These are phyloP conservation scores for Herminia tarsipennalis DNA, from an alignment of 2,888 invertebrate genomes.

Conservation along the genomic window DNA sequence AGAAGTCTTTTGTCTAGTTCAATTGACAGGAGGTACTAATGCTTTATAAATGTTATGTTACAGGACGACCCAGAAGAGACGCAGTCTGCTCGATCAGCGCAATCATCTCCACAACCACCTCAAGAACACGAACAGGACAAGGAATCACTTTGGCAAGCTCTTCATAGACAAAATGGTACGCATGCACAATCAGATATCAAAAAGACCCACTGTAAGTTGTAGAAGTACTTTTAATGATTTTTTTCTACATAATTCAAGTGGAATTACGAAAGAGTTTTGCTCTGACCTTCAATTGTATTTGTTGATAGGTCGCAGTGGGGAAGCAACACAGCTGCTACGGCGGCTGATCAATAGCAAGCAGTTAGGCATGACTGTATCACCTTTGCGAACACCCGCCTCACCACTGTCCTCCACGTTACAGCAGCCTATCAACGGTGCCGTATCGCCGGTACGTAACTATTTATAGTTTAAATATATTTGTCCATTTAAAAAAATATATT, in stretches of 20 bases:
- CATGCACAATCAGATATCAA: neutral
- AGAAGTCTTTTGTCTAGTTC: no score
- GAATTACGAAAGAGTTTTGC: neutral
- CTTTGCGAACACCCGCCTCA: conserved; percentile 70
- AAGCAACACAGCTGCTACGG: conserved; percentile 90
- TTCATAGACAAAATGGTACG: conserved; percentile 83
- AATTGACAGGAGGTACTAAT: no score
- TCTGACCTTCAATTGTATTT: no score
- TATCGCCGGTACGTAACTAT: conserved; percentile 63
- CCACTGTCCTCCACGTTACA: conserved; percentile 58
- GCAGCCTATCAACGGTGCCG: conserved; percentile 68
- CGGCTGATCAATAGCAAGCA: conserved; percentile 92
- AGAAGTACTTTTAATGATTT: no score
- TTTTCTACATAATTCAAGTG: neutral
- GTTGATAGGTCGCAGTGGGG: conserved; percentile 86
- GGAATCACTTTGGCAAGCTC: conserved; percentile 84
- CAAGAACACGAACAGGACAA: conserved; percentile 81
- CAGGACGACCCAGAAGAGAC: conserved; percentile 83
- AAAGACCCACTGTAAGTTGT: no score
- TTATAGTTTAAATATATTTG: neutral
- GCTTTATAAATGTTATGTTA: conserved; percentile 23
- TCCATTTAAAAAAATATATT: no score
- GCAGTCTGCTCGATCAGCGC: conserved; percentile 77
- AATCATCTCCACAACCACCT: conserved; percentile 76
- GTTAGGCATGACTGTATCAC: conserved; percentile 89